Percentiles rank a stretch among this genome's conserved stretches.
phyloP scores from a whole-genome alignment of 2,113 vertebrate species.

The Psittacus erithacus region DNA sequence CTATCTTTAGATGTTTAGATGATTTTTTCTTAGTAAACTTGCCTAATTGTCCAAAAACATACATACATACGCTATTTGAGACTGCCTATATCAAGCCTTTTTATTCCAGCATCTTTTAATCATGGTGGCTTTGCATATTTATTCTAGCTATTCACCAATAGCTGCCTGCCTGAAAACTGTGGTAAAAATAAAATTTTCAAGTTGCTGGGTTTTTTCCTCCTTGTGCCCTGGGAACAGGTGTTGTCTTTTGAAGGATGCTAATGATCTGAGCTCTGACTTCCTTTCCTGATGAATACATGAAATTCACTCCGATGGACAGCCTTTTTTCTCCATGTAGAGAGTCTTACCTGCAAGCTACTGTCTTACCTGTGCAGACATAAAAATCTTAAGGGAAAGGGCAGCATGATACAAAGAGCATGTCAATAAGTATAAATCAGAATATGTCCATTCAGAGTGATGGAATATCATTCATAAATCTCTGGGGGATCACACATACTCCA shows the following conservation, averaged over 20 bases:
- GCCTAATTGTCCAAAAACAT: not conserved
- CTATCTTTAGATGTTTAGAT: not conserved
- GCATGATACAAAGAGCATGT: not conserved
- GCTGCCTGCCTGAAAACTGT: not conserved
- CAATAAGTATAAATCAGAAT: not conserved
- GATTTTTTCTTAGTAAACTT: not conserved
- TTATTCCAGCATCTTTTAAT: not conserved
- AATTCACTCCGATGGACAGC: accelerated
- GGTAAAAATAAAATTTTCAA: not conserved
- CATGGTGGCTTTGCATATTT: accelerated
- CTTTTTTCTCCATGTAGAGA: not conserved
- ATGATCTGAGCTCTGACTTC: not conserved
- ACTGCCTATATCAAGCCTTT: not conserved
- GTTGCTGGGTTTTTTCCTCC: not conserved
- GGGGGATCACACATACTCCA: not conserved
- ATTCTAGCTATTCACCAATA: not conserved
- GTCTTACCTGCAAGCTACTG: not conserved
- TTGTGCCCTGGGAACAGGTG: not conserved
- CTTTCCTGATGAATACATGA: not conserved
- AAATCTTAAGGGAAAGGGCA: not conserved
- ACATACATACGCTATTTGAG: not conserved
- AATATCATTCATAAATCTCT: not conserved
- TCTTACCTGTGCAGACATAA: not conserved
- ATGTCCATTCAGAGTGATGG: not conserved
- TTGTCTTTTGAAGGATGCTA: not conserved